Evolutionary conservation across 1,140 invertebrate species (phyloP).

Genomic region (Procambarus clarkii): DNA sequence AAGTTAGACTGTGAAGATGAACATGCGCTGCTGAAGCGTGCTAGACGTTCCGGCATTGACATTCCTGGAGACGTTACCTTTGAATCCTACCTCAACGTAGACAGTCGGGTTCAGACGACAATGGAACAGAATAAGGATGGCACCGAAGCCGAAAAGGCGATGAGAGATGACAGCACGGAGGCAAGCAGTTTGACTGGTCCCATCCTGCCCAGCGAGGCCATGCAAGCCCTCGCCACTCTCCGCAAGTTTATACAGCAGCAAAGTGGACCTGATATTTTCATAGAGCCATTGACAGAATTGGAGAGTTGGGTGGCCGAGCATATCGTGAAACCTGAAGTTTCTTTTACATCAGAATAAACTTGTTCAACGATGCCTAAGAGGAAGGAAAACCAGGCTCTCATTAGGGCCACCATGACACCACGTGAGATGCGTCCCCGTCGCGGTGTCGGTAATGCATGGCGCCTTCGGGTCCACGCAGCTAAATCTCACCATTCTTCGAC

Average conservation of each 20-base stretch:
- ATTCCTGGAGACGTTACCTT: constrained; percentile 47
- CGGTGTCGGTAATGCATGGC: constrained; percentile 16
- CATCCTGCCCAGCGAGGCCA: constrained; percentile 24
- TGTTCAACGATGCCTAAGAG: background rate
- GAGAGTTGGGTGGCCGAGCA: constrained; percentile 28
- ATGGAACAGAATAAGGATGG: constrained; percentile 22
- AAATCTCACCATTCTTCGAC: constrained; percentile 18
- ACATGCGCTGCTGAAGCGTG: constrained; percentile 8
- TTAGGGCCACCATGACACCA: constrained; percentile 16
- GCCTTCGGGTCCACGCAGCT: background rate
- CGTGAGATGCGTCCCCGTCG: constrained; percentile 40
- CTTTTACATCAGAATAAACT: constrained; percentile 7
- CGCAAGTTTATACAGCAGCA: constrained; percentile 35
- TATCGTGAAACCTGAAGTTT: constrained; percentile 40
- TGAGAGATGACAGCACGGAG: background rate
- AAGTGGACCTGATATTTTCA: background rate
- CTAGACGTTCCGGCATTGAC: constrained; percentile 32
- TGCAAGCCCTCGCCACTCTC: constrained; percentile 23
- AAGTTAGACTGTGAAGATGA: background rate
- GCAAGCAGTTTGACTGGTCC: background rate
- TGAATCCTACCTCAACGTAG: constrained; percentile 44
- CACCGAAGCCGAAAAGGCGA: background rate
- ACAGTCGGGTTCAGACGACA: constrained; percentile 48
- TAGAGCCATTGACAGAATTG: background rate
- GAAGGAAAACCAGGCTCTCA: background rate